Evolutionary conservation across 2,888 invertebrate genomes (phyloP), one percentile per base, ranked within the genome.

Genomic region (Drosophila lutescens): DNA sequence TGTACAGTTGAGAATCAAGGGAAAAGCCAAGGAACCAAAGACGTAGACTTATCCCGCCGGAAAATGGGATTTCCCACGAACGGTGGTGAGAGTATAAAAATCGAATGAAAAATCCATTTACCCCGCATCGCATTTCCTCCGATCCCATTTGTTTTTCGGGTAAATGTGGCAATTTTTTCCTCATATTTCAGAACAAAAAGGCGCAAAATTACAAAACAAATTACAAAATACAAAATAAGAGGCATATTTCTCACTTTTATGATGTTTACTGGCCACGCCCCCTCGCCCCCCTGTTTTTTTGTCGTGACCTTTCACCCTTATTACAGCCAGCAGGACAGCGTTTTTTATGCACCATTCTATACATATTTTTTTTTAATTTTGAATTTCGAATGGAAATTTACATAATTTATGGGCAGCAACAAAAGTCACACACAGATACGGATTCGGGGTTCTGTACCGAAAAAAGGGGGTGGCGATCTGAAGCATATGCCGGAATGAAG

Each of bases 161-260:
- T 69, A 80, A 86, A 71, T 82, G 76, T 77, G 71, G 79, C 79
- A 83, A 83, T 87, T 83, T 87, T 85, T 86, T 81, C 36, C 83
- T 86, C 88, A 87, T 87, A 85, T 86, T 86, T 84, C 85, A 74
- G 56, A 62, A 67, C 80, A 67, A 54, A 80, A 88, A 59, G 60
- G 62, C 62, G 41, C 60, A 47, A 74, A 75, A 85, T 86, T 86
- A 81, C 56, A 75, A 77, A 84, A 79, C 81, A 81, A 85, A 85
- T 86, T 86, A 81, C 73, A 75, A 84, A 88, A 75, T 78, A 70
- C 70, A 82, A 80, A 86, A 79, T 78, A 85, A 82, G 80, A 77
- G 77, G 86, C 88, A 90, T 86, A 83, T 88, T 78, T 78, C 81
- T 72, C 81, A 79, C 77, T 82, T 90, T 89, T 81, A 78, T 66